Evolutionary conservation across 1,140 invertebrate species (phyloP).

Genomic region (Megalonaias nervosa): DNA sequence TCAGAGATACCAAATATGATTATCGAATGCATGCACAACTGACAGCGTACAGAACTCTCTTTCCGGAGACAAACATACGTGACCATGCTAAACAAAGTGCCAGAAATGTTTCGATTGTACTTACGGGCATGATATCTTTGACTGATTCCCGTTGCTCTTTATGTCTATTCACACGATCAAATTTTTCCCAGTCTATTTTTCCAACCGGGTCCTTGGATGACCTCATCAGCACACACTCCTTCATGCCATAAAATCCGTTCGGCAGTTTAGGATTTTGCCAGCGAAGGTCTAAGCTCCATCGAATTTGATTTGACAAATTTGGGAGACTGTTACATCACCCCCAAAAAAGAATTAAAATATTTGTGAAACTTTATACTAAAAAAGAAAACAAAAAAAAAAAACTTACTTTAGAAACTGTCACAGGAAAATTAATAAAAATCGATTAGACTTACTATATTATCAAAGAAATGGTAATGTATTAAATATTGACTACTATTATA

Average conservation of each 20-base stretch:
- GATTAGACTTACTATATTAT: too few species aligned
- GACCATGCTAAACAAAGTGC: too few species aligned
- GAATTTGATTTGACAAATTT: conserved; percentile 55
- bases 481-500: too few species aligned
- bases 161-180: conserved; percentile 44
- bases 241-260: conserved; percentile 60
- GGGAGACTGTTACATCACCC: conserved; percentile 38
- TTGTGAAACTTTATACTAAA: too few species aligned
- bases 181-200: conserved; percentile 57
- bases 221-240: conserved; percentile 55
- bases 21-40: too few species aligned
- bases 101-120: background rate
- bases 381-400: too few species aligned
- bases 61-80: too few species aligned
- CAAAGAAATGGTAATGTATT: too few species aligned
- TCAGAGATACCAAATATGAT: too few species aligned
- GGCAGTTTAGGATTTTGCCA: conserved; percentile 59
- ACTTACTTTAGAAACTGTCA: too few species aligned
- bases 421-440: too few species aligned
- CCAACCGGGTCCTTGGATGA: conserved; percentile 45
- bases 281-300: conserved; percentile 65
- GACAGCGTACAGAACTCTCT: too few species aligned
- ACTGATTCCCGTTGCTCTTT: conserved; percentile 14
- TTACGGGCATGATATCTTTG: conserved; percentile 23
- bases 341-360: background rate